Conservation (phyloP, 2,113 vertebrate genomes). For the Cyprinus carpio region DNA sequence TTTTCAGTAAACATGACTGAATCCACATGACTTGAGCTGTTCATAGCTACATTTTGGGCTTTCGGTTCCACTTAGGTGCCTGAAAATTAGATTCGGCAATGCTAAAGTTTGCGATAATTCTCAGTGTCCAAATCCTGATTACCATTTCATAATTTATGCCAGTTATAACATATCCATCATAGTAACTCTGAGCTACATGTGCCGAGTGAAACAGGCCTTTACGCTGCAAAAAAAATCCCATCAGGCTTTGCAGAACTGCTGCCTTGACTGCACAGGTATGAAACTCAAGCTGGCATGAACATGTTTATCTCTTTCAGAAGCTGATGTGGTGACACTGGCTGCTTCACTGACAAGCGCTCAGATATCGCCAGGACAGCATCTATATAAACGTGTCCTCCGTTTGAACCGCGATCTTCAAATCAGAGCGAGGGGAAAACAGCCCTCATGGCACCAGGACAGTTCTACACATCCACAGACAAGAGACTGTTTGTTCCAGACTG, state of each 20-base stretch:
- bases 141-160: neutral
- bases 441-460: constrained; percentile 68
- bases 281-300: constrained; percentile 58
- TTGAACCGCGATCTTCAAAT: constrained; percentile 72
- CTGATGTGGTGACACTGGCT: constrained; percentile 37
- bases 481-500: constrained; percentile 63
- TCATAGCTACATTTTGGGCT: neutral
- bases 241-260: constrained; percentile 43
- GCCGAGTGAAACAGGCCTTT: neutral
- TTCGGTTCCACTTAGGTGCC: neutral
- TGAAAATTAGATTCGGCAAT: neutral
- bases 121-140: neutral
- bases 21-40: neutral
- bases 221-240: neutral
- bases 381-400: constrained; percentile 74
- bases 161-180: neutral
- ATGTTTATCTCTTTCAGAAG: constrained; percentile 47
- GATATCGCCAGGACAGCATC: constrained; percentile 70
- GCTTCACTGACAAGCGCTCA: constrained; percentile 47
- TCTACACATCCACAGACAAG: constrained; percentile 65
- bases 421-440: constrained; percentile 66
- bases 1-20: neutral
- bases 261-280: constrained; percentile 47
- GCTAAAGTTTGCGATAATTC: neutral
- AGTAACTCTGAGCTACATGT: neutral